Percentiles rank a stretch among this genome's conserved stretches.
These are phyloP conservation scores for Drosophila trichaetosa DNA, from an alignment of 2,888 invertebrate species.

Conservation along the genomic window DNA sequence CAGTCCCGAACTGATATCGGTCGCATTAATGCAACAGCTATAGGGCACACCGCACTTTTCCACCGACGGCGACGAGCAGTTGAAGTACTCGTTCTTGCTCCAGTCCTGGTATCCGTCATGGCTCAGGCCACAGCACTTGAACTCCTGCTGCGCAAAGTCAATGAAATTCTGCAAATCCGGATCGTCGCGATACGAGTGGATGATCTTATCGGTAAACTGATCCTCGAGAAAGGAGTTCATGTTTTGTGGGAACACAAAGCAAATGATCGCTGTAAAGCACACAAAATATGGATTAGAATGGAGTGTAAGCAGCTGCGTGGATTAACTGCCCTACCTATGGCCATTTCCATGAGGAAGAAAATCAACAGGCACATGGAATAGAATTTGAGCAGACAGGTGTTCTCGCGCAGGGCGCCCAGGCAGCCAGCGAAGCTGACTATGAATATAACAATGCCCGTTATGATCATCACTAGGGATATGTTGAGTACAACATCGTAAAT, in stretches of 20 bases:
- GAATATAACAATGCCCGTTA: slow-evolving; percentile 95
- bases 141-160: slow-evolving; percentile 96
- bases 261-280: slow-evolving; percentile 89
- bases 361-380: slow-evolving; percentile 95
- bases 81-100: slow-evolving; percentile 98
- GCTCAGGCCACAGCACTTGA: slow-evolving; percentile 94
- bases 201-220: slow-evolving; percentile 95
- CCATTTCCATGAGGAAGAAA: slow-evolving; percentile 96
- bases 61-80: slow-evolving; percentile 95
- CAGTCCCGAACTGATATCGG: slow-evolving; percentile 93
- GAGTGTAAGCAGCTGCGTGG: background rate
- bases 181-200: slow-evolving; percentile 96
- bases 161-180: slow-evolving; percentile 97
- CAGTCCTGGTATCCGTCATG: slow-evolving; percentile 97
- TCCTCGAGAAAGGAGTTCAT: slow-evolving; percentile 93
- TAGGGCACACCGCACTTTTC: slow-evolving; percentile 97
- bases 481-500: slow-evolving; percentile 96
- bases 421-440: slow-evolving; percentile 97
- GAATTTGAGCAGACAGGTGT: slow-evolving; percentile 95
- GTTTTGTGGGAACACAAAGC: slow-evolving; percentile 96
- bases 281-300: background rate
- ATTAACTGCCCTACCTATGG: slow-evolving; percentile 85
- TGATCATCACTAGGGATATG: slow-evolving; percentile 94
- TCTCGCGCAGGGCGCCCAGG: slow-evolving; percentile 91
- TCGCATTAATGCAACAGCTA: slow-evolving; percentile 96